phyloP scores from a whole-genome alignment of 1,140 invertebrate species.

The Pemphigus obesinymphae region DNA sequence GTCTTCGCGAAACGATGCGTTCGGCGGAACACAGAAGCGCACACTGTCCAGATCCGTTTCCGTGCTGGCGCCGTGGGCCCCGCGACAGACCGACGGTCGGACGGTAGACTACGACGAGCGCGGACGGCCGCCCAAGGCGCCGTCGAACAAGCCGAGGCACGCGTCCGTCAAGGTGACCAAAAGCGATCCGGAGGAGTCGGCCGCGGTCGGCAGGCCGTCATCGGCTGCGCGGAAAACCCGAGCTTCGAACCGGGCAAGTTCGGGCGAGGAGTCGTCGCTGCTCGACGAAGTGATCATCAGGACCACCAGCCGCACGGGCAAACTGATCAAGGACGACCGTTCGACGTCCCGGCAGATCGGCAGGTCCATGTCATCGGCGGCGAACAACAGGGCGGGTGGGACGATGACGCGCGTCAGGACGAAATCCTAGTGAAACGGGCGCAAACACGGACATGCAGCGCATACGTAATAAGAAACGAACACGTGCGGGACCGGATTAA shows the following conservation, averaged over 20 bases:
- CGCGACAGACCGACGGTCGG: constrained; percentile 58
- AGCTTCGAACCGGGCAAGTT: not conserved
- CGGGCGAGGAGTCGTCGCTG: constrained; percentile 32
- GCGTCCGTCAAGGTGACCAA: constrained; percentile 26
- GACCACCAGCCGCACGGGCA: constrained; percentile 15
- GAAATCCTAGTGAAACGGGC: not conserved
- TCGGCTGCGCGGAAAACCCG: not conserved
- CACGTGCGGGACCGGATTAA: too few relatives aligned
- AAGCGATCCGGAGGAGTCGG: constrained; percentile 19
- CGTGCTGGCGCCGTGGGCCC: constrained; percentile 76
- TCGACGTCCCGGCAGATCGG: constrained; percentile 11
- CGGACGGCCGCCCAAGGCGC: constrained; percentile 39
- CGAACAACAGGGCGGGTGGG: not conserved
- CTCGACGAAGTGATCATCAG: constrained; percentile 28
- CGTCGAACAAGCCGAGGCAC: constrained; percentile 14
- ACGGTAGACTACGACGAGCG: constrained; percentile 65
- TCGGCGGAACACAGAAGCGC: constrained; percentile 60
- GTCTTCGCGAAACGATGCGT: constrained; percentile 56
- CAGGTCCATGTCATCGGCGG: constrained; percentile 31
- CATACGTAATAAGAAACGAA: too few relatives aligned
- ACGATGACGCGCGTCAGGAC: not conserved
- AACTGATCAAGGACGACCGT: constrained; percentile 29
- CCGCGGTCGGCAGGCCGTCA: not conserved
- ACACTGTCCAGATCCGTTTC: constrained; percentile 77
- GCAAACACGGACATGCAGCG: too few relatives aligned